Evolutionary conservation across 1,140 invertebrate species (phyloP), one percentile per base, ranked within the genome.

Genomic region (Brachionus asplanchnoidis): DNA sequence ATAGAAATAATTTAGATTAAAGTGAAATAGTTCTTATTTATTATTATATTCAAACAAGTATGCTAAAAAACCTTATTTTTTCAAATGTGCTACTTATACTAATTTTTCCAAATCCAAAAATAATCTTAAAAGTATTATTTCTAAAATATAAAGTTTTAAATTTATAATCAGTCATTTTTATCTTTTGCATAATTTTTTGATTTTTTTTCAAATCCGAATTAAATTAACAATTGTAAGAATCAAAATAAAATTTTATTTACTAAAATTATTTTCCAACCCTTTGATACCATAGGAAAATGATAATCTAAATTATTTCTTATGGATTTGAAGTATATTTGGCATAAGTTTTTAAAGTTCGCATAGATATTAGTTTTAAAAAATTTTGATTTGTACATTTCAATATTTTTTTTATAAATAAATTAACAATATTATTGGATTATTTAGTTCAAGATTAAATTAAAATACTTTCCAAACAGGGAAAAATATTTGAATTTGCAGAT

Each of bases 131-230:
- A 32, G 66, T 68, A 68, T 32, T n/a, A 36, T 32, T 32, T 68
- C 32, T 32, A 32, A 68, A 68, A 68, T 68, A 68, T 32, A 36
- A 68, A 68, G 26, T 68, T 68, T 68, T 14, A 68, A 68, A 68
- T 68, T 68, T 40, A 68, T 68, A 68, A 68, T 68, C 66, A 68
- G 66, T 68, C 32, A 32, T 14, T 68, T 28, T 36, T 68, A 68
- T 14, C 66, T 28, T 68, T 68, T 68, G 32, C 66, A 68, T 68
- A 68, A 68, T 68, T 68, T 66, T 53, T 53, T 53, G 6, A 3
- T 32, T 66, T 68, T 28, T 68, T 36, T 32, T 68, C 11, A 3
- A 32, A 14, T n/a, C 66, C 66, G 36, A 68, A 32, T 40, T 68
- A 68, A 28, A 68, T 68, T 68, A 68, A 68, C 66, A 68, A 68